Base-by-base conservation (phyloP, 2,888 invertebrate species). In the Priocnemis perturbator region DNA sequence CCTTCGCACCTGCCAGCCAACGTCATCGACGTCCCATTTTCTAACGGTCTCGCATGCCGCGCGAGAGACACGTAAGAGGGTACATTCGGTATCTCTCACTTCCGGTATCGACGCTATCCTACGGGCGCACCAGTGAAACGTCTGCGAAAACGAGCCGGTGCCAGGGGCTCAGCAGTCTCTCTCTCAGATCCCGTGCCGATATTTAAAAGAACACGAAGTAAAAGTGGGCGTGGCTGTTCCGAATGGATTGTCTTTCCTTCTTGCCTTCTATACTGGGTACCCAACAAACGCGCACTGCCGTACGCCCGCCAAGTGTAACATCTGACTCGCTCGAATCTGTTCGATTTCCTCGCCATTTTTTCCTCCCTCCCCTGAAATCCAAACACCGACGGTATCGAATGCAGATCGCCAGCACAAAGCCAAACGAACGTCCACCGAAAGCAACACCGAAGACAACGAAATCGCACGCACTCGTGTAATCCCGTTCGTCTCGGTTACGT, bases 161-260 rank as follows among this genome's bases (percentile, higher is more conserved):
- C 60, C 53, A 26, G 62, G 67, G 14, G 37, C 60, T 20, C 30
- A 23, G 37, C 37, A 37, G 23, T 58, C 57, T 19, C 37, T 60
- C 63, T 56, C 26, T 45, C 64, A 83, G 83, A 85, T 85, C 81
- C 76, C 64, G 76, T 67, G 69, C 72, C 81, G 80, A 83, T 83
- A 83, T 81, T 83, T 77, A 71, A 84, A 85, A 83, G 82, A 85
- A 83, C 83, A 78, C 78, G 64, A 75, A 76, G 86, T 85, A 85
- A 86, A 85, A 85, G 86, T 84, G 69, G 86, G 86, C 82, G 85
- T 85, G 85, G 83, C 77, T 73, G 69, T 73, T 73, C 74, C 73
- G 74, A 76, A 77, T 69, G 75, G 76, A 79, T 75, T 80, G 70
- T 82, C 74, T 71, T 66, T 76, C 75, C 69, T 66, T 74, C 68